Base-by-base conservation (phyloP, 2,113 vertebrate genomes). In the Hippoglossus stenolepis region DNA sequence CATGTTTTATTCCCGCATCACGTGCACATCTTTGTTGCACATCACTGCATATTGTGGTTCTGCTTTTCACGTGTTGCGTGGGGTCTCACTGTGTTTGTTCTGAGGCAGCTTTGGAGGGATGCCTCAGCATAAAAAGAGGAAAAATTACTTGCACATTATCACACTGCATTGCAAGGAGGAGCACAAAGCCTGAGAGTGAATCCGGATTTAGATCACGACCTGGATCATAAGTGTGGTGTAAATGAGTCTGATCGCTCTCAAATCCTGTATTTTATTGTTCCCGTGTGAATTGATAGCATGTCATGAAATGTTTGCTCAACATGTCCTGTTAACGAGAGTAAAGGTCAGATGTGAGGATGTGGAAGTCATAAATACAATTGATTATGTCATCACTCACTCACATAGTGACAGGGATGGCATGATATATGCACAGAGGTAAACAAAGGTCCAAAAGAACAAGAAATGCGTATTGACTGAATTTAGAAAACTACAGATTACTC, bases 41-140 rank as follows among this genome's bases (percentile, higher is more conserved):
- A 58, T 40, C 35, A 17, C n/a, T 73, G 43, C 35, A 47, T 54
- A n/a, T 73, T 47, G 43, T 81, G 80, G 69, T 62, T 70, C 69
- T 18, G 15, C 47, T 61, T 77, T 58, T 90, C 84, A 90, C 92
- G 78, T 90, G 90, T 91, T 93, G 90, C 87, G 77, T 58, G 15
- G 38, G 26, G 18, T 54, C n/a, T 53, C 20, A 9, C n/a, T 14
- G 28, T 59, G 75, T 13, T 58, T 23, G 23, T 38, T 68, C n/a
- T 21, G 23, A 12, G 24, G 35, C 9, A 10, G 35, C 9, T 72
- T 75, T 78, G 61, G 77, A 67, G 61, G 82, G 72, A 75, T 82
- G 89, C 28, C 66, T 85, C 74, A 75, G 75, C 82, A 85, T 18
- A 71, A 57, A 85, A 68, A 38, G 18, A 17, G 5, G 18, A 26